Evolutionary conservation across 2,888 invertebrate species (phyloP).

Genomic region (Pachliopta kotzebuea): DNA sequence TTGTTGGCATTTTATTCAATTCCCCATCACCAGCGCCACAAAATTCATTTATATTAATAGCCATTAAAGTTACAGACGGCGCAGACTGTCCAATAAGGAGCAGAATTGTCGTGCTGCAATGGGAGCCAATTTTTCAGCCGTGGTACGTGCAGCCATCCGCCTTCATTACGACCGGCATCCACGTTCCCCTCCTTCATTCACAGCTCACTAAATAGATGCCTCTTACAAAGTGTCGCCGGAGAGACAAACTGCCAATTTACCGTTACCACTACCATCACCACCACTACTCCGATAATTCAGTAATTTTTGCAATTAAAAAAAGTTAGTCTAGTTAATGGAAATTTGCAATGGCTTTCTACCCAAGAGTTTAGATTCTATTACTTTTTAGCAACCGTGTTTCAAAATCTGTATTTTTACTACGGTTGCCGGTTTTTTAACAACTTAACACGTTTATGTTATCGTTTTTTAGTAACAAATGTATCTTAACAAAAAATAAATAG

Average conservation of each 20-base stretch:
- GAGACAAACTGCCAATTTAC: conserved; percentile 12
- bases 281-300: neutral
- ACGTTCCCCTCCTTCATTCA: conserved; percentile 25
- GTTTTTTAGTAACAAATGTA: neutral
- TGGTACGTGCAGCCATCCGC: conserved; percentile 24
- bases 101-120: conserved; percentile 12
- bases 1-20: neutral
- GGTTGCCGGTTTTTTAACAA: too few relatives aligned
- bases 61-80: conserved; percentile 23
- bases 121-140: conserved; percentile 26
- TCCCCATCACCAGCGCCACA: neutral
- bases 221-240: conserved; percentile 17
- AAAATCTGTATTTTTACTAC: too few relatives aligned
- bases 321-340: conserved; percentile 15
- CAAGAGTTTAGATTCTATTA: neutral
- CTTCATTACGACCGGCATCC: conserved; percentile 22
- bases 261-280: neutral
- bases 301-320: conserved; percentile 6
- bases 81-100: conserved; percentile 24
- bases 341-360: conserved; percentile 20
- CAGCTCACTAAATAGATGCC: conserved; percentile 27
- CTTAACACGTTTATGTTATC: neutral
- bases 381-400: conserved; percentile 9
- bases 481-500: too few relatives aligned
- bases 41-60: conserved; percentile 1